Conservation (phyloP, 2,797 vertebrate species). For the Myotis planiceps region DNA sequence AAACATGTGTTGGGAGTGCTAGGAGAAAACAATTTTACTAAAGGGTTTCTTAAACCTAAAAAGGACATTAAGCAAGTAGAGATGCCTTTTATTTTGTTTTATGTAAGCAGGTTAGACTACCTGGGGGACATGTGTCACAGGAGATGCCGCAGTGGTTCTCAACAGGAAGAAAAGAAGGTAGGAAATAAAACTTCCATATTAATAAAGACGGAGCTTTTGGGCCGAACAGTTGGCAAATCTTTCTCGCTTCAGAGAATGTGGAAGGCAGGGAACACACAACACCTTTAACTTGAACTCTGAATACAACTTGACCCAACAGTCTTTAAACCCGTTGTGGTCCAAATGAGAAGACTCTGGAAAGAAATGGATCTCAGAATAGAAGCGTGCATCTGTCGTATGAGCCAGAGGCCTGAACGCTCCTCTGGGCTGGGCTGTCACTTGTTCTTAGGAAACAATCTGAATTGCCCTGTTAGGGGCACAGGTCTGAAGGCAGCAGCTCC, state of each 20-base stretch:
- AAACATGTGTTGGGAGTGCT: neutral
- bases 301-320: neutral
- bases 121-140: neutral
- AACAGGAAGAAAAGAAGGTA: neutral
- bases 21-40: neutral
- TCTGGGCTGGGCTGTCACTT: slow-evolving; percentile 27
- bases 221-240: neutral
- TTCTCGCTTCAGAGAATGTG: neutral
- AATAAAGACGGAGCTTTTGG: neutral
- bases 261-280: neutral
- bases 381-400: neutral
- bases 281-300: slow-evolving; percentile 18
- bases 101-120: neutral
- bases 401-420: neutral
- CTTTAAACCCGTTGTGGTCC: neutral
- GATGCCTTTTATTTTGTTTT: neutral
- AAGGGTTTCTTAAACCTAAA: neutral
- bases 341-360: slow-evolving; percentile 3
- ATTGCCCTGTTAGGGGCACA: neutral
- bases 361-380: slow-evolving; percentile 7
- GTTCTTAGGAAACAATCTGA: neutral
- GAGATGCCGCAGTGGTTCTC: neutral
- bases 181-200: neutral
- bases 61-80: neutral
- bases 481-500: neutral